These are phyloP conservation scores for Apodemia zela DNA, from an alignment of 2,888 invertebrate species.

Conservation along the genomic window DNA sequence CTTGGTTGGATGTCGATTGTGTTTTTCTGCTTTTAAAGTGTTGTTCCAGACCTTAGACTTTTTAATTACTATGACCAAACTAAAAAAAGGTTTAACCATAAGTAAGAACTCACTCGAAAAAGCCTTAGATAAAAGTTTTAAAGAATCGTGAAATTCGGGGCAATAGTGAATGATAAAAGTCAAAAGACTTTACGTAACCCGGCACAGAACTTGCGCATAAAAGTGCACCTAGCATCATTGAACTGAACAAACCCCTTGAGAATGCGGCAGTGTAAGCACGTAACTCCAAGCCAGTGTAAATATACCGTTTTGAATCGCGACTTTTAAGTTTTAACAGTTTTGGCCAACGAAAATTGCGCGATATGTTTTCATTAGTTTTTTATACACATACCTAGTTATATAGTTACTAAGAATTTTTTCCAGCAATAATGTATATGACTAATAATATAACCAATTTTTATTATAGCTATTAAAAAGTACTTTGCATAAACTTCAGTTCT, in stretches of 20 bases:
- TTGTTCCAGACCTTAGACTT: no score
- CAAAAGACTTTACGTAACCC: constrained; percentile 17
- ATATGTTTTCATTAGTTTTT: no score
- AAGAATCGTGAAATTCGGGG: background rate
- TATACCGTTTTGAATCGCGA: background rate
- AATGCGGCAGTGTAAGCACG: constrained; percentile 25
- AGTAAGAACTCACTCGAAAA: background rate
- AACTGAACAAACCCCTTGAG: constrained; percentile 31
- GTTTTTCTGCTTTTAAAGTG: no score
- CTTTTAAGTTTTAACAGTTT: background rate
- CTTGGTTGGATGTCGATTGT: no score
- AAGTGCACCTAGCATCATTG: constrained; percentile 30
- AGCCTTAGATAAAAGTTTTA: background rate
- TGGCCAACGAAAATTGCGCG: background rate
- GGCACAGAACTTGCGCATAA: constrained; percentile 18
- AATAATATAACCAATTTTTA: no score
- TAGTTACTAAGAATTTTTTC: no score
- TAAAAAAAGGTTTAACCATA: background rate
- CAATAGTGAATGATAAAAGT: constrained; percentile 17
- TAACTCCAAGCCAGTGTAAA: constrained; percentile 18
- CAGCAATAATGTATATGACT: no score
- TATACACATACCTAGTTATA: no score
- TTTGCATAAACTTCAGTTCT: no score
- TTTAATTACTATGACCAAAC: no score
- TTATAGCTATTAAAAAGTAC: no score